Evolutionary conservation across 2,797 vertebrate species (phyloP).

Genomic region (Ctenochaetus hawaiiensis): DNA sequence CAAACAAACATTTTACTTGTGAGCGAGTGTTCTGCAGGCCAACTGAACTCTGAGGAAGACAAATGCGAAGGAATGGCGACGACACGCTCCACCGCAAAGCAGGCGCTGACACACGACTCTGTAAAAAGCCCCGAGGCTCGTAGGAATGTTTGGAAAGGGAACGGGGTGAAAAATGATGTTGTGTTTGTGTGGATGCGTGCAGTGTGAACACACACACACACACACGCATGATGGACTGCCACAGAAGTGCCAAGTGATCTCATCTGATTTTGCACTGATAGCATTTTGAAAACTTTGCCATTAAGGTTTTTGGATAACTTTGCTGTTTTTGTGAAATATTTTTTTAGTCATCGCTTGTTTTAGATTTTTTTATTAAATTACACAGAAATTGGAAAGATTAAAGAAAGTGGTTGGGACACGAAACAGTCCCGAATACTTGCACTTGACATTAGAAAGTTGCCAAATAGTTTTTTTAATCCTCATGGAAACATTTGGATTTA

Average conservation of each 20-base stretch:
- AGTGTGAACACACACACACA: not conserved
- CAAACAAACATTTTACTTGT: constrained; percentile 16
- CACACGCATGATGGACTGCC: not conserved
- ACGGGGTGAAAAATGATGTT: constrained; percentile 45
- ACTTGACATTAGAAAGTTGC: not conserved
- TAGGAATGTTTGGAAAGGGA: constrained; percentile 48
- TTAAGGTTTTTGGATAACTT: not conserved
- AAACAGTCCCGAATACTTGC: not conserved
- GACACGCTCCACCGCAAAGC: constrained; percentile 48
- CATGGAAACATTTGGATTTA: not conserved
- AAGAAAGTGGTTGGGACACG: not conserved
- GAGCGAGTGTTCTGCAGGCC: not conserved
- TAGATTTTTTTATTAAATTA: not conserved
- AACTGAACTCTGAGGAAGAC: constrained; percentile 22
- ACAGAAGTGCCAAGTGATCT: constrained; percentile 15
- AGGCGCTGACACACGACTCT: constrained; percentile 64
- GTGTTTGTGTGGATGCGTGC: constrained; percentile 43
- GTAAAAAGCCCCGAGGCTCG: constrained; percentile 32
- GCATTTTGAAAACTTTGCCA: not conserved
- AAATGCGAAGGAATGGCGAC: constrained; percentile 41
- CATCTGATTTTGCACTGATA: constrained; percentile 27
- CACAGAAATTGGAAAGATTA: not conserved
- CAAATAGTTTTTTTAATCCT: not conserved
- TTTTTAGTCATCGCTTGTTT: not conserved
- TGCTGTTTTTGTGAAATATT: not conserved